A percentile compares a stretch with the other conserved stretches of the same genome.
These are phyloP conservation scores for Champsocephalus esox DNA, from an alignment of 2,797 vertebrate genomes.

Conservation along the genomic window DNA sequence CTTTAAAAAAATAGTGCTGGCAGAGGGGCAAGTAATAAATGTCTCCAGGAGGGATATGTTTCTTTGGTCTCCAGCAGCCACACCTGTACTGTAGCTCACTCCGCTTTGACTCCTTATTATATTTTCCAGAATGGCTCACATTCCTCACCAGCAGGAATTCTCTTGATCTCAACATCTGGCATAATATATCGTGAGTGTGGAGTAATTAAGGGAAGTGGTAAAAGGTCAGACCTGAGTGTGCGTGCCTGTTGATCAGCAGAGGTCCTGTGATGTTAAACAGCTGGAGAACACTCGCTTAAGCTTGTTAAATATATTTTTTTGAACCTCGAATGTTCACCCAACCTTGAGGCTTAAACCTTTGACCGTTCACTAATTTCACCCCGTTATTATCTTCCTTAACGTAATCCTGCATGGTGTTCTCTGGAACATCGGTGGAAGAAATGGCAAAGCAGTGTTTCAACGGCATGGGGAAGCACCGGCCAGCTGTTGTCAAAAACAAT, in stretches of 20 bases:
- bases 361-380: not conserved
- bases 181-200: constrained; percentile 35
- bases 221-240: constrained; percentile 60
- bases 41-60: constrained; percentile 20
- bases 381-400: constrained; percentile 3
- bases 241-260: constrained; percentile 13
- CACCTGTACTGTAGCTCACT: constrained; percentile 60
- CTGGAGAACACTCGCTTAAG: constrained; percentile 24
- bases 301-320: constrained; percentile 24
- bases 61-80: constrained; percentile 50
- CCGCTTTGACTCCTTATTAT: constrained; percentile 54
- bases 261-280: constrained; percentile 56
- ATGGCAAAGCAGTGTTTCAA: not conserved
- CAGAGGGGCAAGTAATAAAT: constrained; percentile 48
- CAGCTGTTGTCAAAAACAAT: constrained; percentile 45
- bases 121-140: constrained; percentile 72
- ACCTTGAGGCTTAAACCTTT: not conserved
- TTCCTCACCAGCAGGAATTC: constrained; percentile 74
- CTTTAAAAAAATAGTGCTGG: constrained; percentile 35
- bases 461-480: constrained; percentile 22
- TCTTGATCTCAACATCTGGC: constrained; percentile 78
- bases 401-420: not conserved
- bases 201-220: constrained; percentile 74
- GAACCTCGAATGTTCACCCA: constrained; percentile 6
- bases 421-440: not conserved